These are phyloP conservation scores for Leptopilina clavipes DNA, from an alignment of 1,140 invertebrate species.

Conservation along the genomic window DNA sequence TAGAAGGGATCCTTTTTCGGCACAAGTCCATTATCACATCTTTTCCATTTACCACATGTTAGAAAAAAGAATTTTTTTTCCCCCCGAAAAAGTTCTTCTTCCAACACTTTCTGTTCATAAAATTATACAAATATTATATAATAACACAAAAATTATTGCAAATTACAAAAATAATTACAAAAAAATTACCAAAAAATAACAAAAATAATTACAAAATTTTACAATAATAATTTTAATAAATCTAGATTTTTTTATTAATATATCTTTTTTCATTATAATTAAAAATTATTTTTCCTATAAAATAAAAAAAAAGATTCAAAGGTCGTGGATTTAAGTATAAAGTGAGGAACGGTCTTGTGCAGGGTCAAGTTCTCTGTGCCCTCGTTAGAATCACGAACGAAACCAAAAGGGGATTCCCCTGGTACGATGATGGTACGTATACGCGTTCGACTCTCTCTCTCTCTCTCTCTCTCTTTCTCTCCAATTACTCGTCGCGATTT, in stretches of 20 bases:
- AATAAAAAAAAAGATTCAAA: background rate
- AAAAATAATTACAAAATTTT: no score
- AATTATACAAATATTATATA: no score
- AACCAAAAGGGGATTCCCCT: slow-evolving; percentile 31
- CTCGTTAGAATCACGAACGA: slow-evolving; percentile 32
- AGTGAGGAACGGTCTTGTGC: slow-evolving; percentile 1
- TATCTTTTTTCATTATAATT: background rate
- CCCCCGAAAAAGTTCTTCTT: background rate
- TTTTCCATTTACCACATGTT: background rate
- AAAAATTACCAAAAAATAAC: no score
- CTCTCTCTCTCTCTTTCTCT: background rate
- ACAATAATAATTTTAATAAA: no score
- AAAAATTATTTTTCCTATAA: background rate
- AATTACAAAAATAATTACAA: no score
- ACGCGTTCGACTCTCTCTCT: background rate
- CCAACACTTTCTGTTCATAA: no score
- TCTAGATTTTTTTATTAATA: no score
- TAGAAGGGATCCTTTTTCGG: background rate
- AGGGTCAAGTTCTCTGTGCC: slow-evolving; percentile 30
- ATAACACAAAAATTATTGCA: no score
- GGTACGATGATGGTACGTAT: background rate
- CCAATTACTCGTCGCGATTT: slow-evolving; percentile 34
- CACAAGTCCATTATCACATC: slow-evolving; percentile 2
- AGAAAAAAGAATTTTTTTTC: background rate
- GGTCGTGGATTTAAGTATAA: background rate